phyloP scores from a whole-genome alignment of 1,140 invertebrate species.

The Choristoneura fumiferana region DNA sequence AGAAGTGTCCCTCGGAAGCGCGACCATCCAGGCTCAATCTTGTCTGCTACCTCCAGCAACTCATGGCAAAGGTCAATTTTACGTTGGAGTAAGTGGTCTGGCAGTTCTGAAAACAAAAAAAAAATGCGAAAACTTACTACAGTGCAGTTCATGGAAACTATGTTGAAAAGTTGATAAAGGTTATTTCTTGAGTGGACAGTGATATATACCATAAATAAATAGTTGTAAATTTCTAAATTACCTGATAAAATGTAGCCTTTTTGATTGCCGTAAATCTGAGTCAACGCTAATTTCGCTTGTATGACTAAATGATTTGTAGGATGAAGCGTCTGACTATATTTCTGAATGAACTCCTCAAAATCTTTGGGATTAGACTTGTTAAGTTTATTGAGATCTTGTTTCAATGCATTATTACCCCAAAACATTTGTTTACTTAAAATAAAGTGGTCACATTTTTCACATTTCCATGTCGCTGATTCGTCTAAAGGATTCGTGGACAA shows the following conservation, averaged over 20 bases:
- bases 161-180: too few species aligned
- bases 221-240: constrained; percentile 43
- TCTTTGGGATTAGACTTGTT: constrained; percentile 76
- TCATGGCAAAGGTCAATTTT: constrained; percentile 84
- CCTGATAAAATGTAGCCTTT: constrained; percentile 78
- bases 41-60: constrained; percentile 80
- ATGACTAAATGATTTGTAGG: constrained; percentile 82
- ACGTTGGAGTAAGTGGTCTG: constrained; percentile 77
- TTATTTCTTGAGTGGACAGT: too few species aligned
- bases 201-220: too few species aligned
- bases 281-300: constrained; percentile 83
- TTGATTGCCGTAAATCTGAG: constrained; percentile 82
- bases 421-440: constrained; percentile 79
- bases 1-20: constrained; percentile 81
- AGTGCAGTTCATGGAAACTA: too few species aligned
- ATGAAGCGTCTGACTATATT: constrained; percentile 80
- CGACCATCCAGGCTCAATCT: constrained; percentile 82
- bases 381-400: constrained; percentile 80
- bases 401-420: constrained; percentile 80
- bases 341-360: constrained; percentile 82
- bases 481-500: constrained; percentile 81
- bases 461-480: constrained; percentile 80
- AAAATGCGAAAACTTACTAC: constrained; percentile 3
- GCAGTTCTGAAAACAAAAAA: constrained; percentile 75
- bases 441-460: constrained; percentile 79